Evolutionary conservation across 2,888 invertebrate species (phyloP).

Genomic region (Lasius platythorax): DNA sequence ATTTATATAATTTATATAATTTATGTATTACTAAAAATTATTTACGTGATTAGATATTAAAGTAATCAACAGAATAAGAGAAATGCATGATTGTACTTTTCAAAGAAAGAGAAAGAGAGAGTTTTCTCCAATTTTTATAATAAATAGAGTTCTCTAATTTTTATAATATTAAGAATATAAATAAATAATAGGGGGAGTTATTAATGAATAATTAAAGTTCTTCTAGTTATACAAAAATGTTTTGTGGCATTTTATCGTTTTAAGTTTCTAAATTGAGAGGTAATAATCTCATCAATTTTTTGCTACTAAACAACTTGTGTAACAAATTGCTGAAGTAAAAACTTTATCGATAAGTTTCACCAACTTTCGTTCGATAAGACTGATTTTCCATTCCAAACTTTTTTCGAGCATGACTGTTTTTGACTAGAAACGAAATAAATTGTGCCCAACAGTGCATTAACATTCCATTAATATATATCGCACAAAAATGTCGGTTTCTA

Average conservation of each 20-base stretch:
- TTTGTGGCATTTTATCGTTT: background rate
- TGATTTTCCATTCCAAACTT: background rate
- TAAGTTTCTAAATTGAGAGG: background rate
- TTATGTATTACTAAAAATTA: no score
- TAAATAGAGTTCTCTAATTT: background rate
- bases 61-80: no score
- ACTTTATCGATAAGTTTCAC: constrained; percentile 20
- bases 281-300: constrained; percentile 11
- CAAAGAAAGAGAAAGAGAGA: no score
- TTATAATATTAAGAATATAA: background rate
- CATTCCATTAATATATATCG: background rate
- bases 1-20: no score
- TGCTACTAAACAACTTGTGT: constrained; percentile 3
- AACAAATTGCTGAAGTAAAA: constrained; percentile 26
- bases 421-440: constrained; percentile 24
- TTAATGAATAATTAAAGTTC: background rate
- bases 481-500: constrained; percentile 8
- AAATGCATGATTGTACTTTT: no score
- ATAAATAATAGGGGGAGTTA: background rate
- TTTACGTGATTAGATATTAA: no score
- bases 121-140: background rate
- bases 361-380: constrained; percentile 28
- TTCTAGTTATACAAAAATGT: background rate
- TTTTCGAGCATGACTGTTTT: background rate
- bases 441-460: constrained; percentile 9